Base-by-base conservation (phyloP, 2,888 invertebrate genomes). In the Thecocarcelia acutangulata region DNA sequence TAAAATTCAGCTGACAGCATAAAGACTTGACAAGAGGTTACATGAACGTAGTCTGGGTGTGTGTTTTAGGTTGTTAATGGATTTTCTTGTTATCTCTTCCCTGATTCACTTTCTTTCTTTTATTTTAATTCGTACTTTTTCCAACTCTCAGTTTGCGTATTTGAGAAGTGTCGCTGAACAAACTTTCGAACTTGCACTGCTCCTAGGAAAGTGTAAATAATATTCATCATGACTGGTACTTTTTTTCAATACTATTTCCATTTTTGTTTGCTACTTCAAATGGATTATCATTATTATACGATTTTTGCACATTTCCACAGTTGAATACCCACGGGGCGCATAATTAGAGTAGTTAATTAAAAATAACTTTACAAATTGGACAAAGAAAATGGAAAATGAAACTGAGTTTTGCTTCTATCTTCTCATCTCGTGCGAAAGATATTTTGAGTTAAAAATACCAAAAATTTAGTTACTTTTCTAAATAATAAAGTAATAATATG, bases 261-360 rank as follows among this genome's bases (percentile, higher is more conserved):
- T 44, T 28, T 28, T 61, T 40, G 52, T 72, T 52, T 50, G 56
- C 52, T 44, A 63, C 42, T 28, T 54, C 63, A 73, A 73, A 63
- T 52, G 52, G 61, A 40, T 72, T 72, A 72, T 72, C 72, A 61
- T 61, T 73, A 46, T 33, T 52, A 42, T 70, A 17, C 46, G 24
- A 63, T 42, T 73, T 63, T 37, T 46, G 42, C 17, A 54, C 63
- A 73, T 73, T 73, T 63, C 52, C 63, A 42, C 44, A 44, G 15
- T 33, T 56, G n/a, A 42, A 63, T 73, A 61, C 63, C 73, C 63
- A 73, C n/a, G 63, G 73, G 73, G 63, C 63, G 54, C 54, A 73
- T 73, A 73, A 73, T 73, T 73, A 73, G 73, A 37, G 44, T 15
- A 73, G 63, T 73, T 73, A 73, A 73, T 73, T 73, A 64, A 73